Evolutionary conservation across 2,888 invertebrate genomes (phyloP).

Genomic region (Acheta domesticus): DNA sequence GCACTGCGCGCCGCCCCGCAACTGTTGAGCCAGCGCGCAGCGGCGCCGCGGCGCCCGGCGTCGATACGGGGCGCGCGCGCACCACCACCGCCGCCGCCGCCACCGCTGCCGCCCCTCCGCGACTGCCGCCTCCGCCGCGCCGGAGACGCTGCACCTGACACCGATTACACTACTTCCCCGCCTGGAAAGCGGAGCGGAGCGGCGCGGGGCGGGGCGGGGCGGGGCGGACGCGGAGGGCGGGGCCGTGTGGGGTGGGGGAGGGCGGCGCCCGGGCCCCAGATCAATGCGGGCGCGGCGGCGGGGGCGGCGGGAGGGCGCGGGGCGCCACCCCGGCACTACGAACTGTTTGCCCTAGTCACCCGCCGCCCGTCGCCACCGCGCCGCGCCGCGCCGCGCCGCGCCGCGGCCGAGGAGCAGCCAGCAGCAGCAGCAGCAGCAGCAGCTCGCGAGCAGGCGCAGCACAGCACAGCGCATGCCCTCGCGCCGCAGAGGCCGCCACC

Average conservation of each 20-base stretch:
- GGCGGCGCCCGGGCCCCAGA: neutral
- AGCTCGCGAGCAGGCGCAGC: no score
- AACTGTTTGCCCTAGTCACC: constrained; percentile 6
- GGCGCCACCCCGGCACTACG: neutral
- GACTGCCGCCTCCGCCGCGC: neutral
- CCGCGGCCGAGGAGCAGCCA: neutral
- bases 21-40: no score
- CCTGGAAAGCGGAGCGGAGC: neutral
- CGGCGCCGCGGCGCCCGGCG: no score
- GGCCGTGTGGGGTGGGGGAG: neutral
- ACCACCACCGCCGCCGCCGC: no score
- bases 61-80: no score
- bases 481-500: neutral
- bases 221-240: neutral
- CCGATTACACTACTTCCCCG: neutral
- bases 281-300: neutral
- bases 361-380: neutral
- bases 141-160: neutral
- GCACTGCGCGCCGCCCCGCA: neutral
- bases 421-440: no score
- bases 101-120: neutral
- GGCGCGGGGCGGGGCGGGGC: neutral
- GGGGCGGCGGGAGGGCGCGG: neutral
- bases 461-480: neutral
- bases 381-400: no score